Evolutionary conservation across 2,797 vertebrate genomes (phyloP).

Genomic region (Acestrorhynchus altus): DNA sequence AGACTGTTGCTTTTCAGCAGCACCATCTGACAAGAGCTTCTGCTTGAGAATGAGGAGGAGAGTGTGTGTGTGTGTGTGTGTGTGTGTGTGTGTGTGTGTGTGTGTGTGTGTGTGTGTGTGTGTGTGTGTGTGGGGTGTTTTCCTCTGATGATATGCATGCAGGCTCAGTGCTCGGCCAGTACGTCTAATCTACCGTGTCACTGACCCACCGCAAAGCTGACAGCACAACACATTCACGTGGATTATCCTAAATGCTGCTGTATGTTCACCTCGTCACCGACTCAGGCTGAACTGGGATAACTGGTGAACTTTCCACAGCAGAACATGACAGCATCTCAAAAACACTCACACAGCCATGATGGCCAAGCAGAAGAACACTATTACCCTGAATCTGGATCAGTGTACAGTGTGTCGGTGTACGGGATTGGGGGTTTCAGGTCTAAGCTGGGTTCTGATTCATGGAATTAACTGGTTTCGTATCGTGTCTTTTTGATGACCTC

Average conservation of each 20-base stretch:
- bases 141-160: not conserved
- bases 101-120: conserved; percentile 10
- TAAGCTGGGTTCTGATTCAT: too few relatives aligned
- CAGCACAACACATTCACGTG: not conserved
- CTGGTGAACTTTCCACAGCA: too few relatives aligned
- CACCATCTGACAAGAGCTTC: not conserved
- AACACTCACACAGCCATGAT: too few relatives aligned
- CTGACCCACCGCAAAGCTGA: not conserved
- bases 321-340: too few relatives aligned
- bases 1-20: not conserved
- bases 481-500: too few relatives aligned
- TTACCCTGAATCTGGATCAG: too few relatives aligned
- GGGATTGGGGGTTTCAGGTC: too few relatives aligned
- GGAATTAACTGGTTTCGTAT: too few relatives aligned
- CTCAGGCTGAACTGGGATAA: too few relatives aligned
- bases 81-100: not conserved
- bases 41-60: not conserved
- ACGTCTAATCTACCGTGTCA: not conserved
- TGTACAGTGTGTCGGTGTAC: too few relatives aligned
- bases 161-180: not conserved
- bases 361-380: too few relatives aligned
- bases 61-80: not conserved
- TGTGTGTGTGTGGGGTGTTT: not conserved
- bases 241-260: not conserved
- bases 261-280: not conserved